phyloP scores from a whole-genome alignment of 2,113 vertebrate species.

The Psilopsiagon aymara region DNA sequence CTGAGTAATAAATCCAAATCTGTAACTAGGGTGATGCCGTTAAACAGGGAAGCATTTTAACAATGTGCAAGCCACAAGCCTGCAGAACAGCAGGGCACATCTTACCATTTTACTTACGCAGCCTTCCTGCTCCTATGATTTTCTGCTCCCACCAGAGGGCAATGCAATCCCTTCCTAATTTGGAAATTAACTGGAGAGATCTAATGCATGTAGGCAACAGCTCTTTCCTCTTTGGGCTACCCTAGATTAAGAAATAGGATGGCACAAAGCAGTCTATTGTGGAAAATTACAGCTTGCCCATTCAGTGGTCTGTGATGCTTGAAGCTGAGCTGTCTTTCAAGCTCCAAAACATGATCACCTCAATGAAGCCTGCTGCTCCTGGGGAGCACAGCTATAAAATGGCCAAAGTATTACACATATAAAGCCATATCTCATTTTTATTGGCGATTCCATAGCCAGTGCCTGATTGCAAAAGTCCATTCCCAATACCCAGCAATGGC shows the following conservation, averaged over 20 bases:
- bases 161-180: constrained; percentile 34
- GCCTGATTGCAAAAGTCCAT: background rate
- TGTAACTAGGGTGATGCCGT: background rate
- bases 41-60: background rate
- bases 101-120: background rate
- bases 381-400: constrained; percentile 32
- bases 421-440: constrained; percentile 19
- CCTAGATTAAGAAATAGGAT: constrained; percentile 24
- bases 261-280: background rate
- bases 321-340: constrained; percentile 52
- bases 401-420: constrained; percentile 11
- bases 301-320: constrained; percentile 35
- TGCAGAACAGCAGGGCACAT: background rate
- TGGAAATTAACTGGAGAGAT: background rate
- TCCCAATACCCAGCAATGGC: background rate
- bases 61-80: background rate
- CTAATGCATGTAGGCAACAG: background rate
- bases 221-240: constrained; percentile 8
- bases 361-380: background rate
- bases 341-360: constrained; percentile 22
- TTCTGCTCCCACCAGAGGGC: constrained; percentile 69
- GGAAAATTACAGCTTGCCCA: constrained; percentile 19
- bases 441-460: background rate
- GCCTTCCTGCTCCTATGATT: background rate
- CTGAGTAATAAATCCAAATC: constrained; percentile 4